Conservation (phyloP, 2,888 invertebrate species). For the Hyposoter dolosus region DNA sequence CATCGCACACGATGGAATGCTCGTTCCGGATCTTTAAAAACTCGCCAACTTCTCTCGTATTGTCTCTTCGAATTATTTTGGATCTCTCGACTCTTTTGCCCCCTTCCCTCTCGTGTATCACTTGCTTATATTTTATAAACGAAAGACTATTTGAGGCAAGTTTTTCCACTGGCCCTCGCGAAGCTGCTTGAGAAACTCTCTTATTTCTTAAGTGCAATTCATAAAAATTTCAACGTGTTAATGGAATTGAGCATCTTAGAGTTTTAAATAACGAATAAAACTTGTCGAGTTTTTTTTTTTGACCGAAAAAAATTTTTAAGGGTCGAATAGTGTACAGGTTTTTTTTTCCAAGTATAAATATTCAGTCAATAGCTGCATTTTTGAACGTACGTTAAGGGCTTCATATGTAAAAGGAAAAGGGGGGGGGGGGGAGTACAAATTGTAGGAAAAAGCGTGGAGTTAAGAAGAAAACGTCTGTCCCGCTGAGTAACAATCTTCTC, state of each 20-base stretch:
- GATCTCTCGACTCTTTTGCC: not conserved
- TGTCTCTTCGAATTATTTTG: constrained; percentile 53
- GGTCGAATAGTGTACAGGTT: not conserved
- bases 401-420: not conserved
- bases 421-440: not conserved
- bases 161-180: not conserved
- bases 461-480: constrained; percentile 44
- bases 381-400: not conserved
- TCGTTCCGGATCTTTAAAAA: constrained; percentile 50
- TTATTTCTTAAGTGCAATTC: not conserved
- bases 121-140: not conserved
- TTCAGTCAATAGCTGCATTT: not conserved
- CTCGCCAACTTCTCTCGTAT: constrained; percentile 43
- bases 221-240: not conserved
- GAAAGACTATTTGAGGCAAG: not conserved
- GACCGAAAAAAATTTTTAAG: not conserved
- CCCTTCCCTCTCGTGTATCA: not conserved
- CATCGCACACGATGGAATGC: constrained; percentile 46
- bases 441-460: constrained; percentile 12
- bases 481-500: constrained; percentile 57
- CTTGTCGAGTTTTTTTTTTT: not conserved
- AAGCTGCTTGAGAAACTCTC: not conserved
- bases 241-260: not conserved
- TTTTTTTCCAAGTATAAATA: not conserved
- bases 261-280: not conserved